These are phyloP conservation scores for Danionella cerebrum DNA, from an alignment of 2,113 vertebrate species.

Conservation along the genomic window DNA sequence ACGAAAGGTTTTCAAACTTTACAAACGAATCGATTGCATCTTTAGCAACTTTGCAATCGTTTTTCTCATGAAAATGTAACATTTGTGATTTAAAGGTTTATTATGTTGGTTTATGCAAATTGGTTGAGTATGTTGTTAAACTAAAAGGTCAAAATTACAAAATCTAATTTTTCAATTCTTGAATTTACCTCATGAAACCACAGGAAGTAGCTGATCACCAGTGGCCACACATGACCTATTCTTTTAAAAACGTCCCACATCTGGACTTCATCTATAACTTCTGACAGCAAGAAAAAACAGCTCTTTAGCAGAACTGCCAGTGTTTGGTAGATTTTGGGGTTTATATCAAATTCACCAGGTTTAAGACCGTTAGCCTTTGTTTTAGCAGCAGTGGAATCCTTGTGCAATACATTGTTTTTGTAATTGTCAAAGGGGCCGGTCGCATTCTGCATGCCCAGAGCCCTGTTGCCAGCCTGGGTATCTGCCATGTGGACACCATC, in stretches of 20 bases:
- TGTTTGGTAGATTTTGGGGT: no score
- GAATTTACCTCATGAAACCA: not conserved
- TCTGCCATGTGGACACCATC: conserved; percentile 32
- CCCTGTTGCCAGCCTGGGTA: conserved; percentile 22
- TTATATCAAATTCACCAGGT: no score
- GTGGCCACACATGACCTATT: not conserved
- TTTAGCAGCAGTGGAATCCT: conserved; percentile 6
- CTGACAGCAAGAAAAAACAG: no score
- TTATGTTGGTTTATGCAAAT: no score
- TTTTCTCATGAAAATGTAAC: no score
- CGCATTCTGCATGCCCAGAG: conserved; percentile 29
- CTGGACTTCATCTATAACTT: conserved; percentile 7
- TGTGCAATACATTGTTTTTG: conserved; percentile 1
- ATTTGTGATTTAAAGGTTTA: no score
- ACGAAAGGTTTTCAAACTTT: conserved; percentile 29
- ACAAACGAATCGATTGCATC: conserved; percentile 1
- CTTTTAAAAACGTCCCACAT: not conserved
- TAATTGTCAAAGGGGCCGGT: conserved; percentile 20
- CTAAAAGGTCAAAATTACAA: no score
- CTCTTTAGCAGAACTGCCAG: no score
- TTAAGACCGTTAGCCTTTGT: not conserved
- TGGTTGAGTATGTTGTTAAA: no score
- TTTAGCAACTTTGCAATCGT: no score
- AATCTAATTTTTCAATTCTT: not conserved
- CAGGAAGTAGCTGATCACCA: not conserved